phyloP scores from a whole-genome alignment of 2,888 invertebrate species.

The Steromphala cineraria region DNA sequence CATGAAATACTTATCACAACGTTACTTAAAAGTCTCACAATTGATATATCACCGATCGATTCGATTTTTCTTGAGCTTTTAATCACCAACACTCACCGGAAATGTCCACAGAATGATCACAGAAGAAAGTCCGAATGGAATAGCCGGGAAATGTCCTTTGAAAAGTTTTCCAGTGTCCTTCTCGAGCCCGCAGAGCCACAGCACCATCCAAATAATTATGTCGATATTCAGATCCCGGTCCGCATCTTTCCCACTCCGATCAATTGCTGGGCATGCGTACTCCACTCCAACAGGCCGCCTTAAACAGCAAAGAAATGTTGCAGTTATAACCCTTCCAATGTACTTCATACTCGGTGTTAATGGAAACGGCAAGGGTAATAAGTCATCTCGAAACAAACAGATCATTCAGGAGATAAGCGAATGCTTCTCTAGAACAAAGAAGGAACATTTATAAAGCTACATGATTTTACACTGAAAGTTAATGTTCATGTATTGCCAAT shows the following conservation, averaged over 20 bases:
- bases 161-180: conserved; percentile 2
- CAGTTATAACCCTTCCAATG: not conserved
- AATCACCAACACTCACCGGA: not conserved
- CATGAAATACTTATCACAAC: conserved; percentile 3
- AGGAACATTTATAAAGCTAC: too few relatives aligned
- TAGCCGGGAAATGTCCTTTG: not conserved
- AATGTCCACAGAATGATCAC: not conserved
- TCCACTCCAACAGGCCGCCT: conserved; percentile 12
- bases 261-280: conserved; percentile 14
- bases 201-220: conserved; percentile 19
- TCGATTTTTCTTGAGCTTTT: not conserved
- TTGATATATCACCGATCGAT: not conserved
- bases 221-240: conserved; percentile 15
- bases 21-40: conserved; percentile 3
- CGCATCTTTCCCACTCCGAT: conserved; percentile 6
- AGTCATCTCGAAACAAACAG: too few relatives aligned
- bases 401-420: too few relatives aligned
- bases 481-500: too few relatives aligned
- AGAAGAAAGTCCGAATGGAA: not conserved
- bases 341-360: not conserved
- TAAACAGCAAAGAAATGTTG: conserved; percentile 24
- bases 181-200: not conserved
- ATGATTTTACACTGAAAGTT: too few relatives aligned
- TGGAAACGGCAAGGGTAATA: too few relatives aligned
- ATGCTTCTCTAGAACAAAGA: too few relatives aligned